Evolutionary conservation across 2,797 vertebrate species (phyloP).

Genomic region (Sebastes hubbsi): DNA sequence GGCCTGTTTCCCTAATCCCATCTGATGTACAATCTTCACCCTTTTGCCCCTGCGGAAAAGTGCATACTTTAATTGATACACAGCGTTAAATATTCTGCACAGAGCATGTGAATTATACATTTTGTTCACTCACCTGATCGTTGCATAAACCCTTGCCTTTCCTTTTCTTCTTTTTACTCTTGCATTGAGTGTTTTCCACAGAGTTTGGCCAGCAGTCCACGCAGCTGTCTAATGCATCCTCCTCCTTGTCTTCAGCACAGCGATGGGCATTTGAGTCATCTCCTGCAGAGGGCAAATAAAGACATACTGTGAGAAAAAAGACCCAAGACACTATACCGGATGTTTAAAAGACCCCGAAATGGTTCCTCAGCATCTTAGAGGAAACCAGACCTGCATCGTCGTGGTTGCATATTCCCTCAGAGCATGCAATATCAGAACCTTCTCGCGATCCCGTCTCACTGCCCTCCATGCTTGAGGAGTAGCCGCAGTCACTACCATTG

Average conservation of each 20-base stretch:
- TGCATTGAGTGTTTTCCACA: constrained; percentile 87
- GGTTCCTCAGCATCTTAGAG: not conserved
- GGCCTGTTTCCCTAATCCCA: constrained; percentile 75
- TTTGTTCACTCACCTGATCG: constrained; percentile 82
- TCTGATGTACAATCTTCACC: constrained; percentile 81
- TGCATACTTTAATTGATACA: not conserved
- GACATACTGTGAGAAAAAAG: not conserved
- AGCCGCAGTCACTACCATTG: constrained; percentile 94
- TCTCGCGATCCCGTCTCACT: constrained; percentile 93
- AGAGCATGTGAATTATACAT: not conserved
- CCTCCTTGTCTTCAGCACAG: constrained; percentile 91
- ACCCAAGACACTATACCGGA: not conserved
- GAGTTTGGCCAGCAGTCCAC: constrained; percentile 93
- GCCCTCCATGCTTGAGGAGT: constrained; percentile 96
- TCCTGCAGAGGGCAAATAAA: constrained; percentile 69
- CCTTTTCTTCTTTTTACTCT: constrained; percentile 97
- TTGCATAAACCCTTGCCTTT: constrained; percentile 87
- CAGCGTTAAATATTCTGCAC: not conserved
- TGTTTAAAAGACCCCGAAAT: not conserved
- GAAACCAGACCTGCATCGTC: constrained; percentile 88
- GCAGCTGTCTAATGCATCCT: constrained; percentile 89
- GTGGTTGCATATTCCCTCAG: constrained; percentile 97
- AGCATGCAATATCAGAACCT: constrained; percentile 95
- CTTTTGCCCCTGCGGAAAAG: constrained; percentile 83
- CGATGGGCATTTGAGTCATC: constrained; percentile 85